phyloP scores from a whole-genome alignment of 2,797 vertebrate genomes.

The Neosilurus hyrtlii region DNA sequence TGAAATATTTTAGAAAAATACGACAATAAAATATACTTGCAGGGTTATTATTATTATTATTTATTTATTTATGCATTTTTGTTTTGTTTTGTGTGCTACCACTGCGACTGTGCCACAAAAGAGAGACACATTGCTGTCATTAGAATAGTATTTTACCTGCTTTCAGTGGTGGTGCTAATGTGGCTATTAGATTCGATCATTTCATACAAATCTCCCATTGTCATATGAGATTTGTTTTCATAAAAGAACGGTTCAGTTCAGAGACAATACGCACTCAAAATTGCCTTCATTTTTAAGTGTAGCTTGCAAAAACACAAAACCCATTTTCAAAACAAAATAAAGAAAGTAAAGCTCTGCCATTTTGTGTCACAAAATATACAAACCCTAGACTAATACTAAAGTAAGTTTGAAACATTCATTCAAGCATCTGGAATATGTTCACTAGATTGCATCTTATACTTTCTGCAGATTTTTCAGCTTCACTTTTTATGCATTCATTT shows the following conservation, averaged over 20 bases:
- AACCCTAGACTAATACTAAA: too few species aligned
- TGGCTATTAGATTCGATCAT: background rate
- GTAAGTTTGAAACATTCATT: background rate
- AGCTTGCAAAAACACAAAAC: background rate
- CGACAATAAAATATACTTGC: slow-evolving; percentile 21
- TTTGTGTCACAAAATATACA: background rate
- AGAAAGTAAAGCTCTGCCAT: background rate
- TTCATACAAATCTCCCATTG: background rate
- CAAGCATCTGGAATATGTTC: background rate
- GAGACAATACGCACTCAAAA: background rate
- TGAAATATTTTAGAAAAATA: slow-evolving; percentile 47
- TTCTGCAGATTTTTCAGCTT: too few species aligned
- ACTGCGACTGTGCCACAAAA: background rate
- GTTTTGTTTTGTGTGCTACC: too few species aligned
- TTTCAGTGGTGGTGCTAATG: background rate
- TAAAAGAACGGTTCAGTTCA: background rate
- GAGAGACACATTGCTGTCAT: background rate
- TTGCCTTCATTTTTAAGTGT: background rate
- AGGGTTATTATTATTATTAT: background rate
- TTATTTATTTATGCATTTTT: background rate
- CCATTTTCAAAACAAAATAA: background rate
- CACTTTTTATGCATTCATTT: too few species aligned
- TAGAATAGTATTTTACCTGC: background rate
- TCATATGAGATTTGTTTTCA: background rate
- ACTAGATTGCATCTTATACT: background rate